Conservation (phyloP, 1,140 invertebrate genomes). For the Drosophila arizonae region DNA sequence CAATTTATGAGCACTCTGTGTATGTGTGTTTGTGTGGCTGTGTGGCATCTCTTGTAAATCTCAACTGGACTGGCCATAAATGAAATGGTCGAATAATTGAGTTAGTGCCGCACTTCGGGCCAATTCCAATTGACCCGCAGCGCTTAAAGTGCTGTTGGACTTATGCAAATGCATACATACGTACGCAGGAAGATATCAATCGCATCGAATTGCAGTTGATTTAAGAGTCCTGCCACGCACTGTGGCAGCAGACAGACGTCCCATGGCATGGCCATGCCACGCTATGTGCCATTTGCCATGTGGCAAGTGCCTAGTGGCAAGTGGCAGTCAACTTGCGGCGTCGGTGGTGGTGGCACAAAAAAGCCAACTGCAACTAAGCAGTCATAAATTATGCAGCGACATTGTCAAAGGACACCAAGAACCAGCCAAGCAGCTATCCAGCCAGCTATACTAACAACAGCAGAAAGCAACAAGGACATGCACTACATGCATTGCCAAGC, state of each 20-base stretch:
- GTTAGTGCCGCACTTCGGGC: slow-evolving; percentile 45
- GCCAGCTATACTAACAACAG: slow-evolving; percentile 9
- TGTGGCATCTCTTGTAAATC: slow-evolving; percentile 60
- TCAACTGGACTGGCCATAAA: slow-evolving; percentile 43
- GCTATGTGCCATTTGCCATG: slow-evolving; percentile 23
- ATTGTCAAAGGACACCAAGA: slow-evolving; percentile 74
- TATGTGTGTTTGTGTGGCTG: slow-evolving; percentile 9
- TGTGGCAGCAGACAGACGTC: slow-evolving; percentile 30
- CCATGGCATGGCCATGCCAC: slow-evolving; percentile 18
- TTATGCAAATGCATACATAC: slow-evolving; percentile 31
- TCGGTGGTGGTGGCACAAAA: slow-evolving; percentile 24
- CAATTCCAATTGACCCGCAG: slow-evolving; percentile 35
- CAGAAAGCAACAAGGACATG: slow-evolving; percentile 46
- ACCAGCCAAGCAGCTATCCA: slow-evolving; percentile 13
- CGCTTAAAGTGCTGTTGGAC: slow-evolving; percentile 51
- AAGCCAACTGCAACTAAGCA: slow-evolving; percentile 62
- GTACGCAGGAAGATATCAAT: slow-evolving; percentile 48
- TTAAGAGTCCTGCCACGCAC: slow-evolving; percentile 56
- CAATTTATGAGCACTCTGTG: slow-evolving; percentile 68
- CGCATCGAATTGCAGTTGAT: slow-evolving; percentile 50
- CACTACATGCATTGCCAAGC: slow-evolving; percentile 56
- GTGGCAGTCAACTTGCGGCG: slow-evolving; percentile 26
- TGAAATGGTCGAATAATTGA: slow-evolving; percentile 76
- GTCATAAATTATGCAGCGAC: slow-evolving; percentile 80
- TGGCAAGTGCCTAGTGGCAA: slow-evolving; percentile 10